Evolutionary conservation across 2,113 vertebrate genomes (phyloP), one percentile per base, ranked within the genome.

Genomic region (Ornithorhynchus anatinus): DNA sequence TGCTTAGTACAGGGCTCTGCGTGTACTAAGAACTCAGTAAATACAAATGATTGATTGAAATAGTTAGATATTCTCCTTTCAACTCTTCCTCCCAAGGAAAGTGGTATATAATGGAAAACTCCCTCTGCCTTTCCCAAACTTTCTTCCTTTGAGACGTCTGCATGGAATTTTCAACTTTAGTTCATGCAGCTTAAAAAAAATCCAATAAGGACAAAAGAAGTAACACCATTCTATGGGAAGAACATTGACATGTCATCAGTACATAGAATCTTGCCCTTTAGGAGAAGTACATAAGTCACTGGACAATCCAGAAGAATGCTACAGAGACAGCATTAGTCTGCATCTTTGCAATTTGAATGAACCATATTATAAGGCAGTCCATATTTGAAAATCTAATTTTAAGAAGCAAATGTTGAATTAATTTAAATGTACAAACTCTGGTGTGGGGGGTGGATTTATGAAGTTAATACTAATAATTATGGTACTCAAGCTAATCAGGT

Each of bases 251-350:
- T 80, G 47, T 31, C 35, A 70, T 65, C 15, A 0, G 22, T 27
- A 7, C 9, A 42, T 35, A 32, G 2, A 16, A 6, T 9, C 19
- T 74, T 65, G 42, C 54, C n/a, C 39, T 54, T n/a, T 64, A 32
- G 42, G 27, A 61, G 70, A 67, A 12, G 3, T 70, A 70, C 56
- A n/a, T n/a, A n/a, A n/a, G n/a, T n/a, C n/a, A 73, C 60, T 53
- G 63, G 64, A 75, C 84, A 78, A 61, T 50, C 72, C 17, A n/a
- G 65, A 58, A 80, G 52, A 74, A 67, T 69, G 59, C 54, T 56
- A 47, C 25, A 84, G 32, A 59, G 53, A 75, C 20, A 0, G 52
- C 62, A 32, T 59, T 60, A 5, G 75, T 60, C 45, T 61, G 22
- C 60, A 25, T 68, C 19, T 72, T 36, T 40, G 47, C 12, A 75